Base-by-base conservation (phyloP, 2,888 invertebrate genomes). In the Agrypnus murinus region DNA sequence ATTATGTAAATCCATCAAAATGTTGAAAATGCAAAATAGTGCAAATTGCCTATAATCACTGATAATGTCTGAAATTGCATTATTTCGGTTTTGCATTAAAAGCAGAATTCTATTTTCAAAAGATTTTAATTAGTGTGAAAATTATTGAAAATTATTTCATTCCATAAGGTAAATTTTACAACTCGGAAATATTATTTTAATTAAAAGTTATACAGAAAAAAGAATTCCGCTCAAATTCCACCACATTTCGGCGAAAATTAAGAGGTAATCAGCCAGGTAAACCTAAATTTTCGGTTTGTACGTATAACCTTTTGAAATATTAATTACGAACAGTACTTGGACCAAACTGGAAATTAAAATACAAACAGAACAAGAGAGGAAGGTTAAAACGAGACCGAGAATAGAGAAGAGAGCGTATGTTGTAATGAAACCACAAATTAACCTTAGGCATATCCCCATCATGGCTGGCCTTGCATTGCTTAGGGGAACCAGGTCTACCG, bases 361-460 rank as follows among this genome's bases (percentile, higher is more conserved):
- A 58, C 59, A 59, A 60, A 60, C 66, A 57, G 65, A 57, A 45
- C 57, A 50, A 17, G 31, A 25, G 31, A 59, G 43, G 40, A 36
- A 57, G 46, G 55, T 45, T 57, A 53, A 40, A 69, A 58, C 25
- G 65, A 59, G 69, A 58, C 64, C 45, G 58, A 25, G 40, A 60
- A 38, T 59, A 59, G 43, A 65, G 57, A 53, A 65, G 60, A 46
- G 64, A 48, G 46, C 43, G 65, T 46, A 71, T 67, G 66, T 53
- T 67, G 60, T 75, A 75, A 75, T 75, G 73, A 75, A 75, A 75
- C 75, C 75, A 66, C 75, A 75, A 75, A 75, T 75, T 75, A 75
- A 75, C 75, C 75, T 75, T 67, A 75, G 75, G 75, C 75, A 73
- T 73, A 70, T 70, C 59, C 64, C 70, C 74, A 73, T 73, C 73